Base-by-base conservation (phyloP, 2,113 vertebrate species). In the Larimichthys polyactis region DNA sequence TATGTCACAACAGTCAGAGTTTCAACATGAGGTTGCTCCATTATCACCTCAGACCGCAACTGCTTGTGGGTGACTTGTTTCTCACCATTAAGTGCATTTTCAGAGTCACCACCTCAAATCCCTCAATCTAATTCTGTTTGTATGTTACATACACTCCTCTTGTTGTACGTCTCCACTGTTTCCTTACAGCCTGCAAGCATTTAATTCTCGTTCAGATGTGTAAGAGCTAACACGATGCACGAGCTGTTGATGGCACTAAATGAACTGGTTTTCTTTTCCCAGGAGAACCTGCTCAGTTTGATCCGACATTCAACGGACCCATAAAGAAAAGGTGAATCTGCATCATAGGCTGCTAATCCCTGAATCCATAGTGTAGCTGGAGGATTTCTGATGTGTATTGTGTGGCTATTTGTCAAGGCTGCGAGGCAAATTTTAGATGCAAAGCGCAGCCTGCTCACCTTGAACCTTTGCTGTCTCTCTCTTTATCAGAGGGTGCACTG, bases 311-410 rank as follows among this genome's bases (percentile, higher is more conserved):
- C 74, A 94, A 83, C 20, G 97, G 97, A 12, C 96, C 97, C 19
- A 95, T 98, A 81, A 92, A 92, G n/a, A 96, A 96, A 19, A 95
- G 97, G 97, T 98, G 70, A 89, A 89, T 78, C n/a, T 24, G 6
- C 14, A 49, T 70, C 43, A 22, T 4, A 27, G 1, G 6, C 40
- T 63, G 4, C 11, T 20, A 19, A 29, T 12, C 10, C 22, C 20
- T 11, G 8, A 62, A 55, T 60, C 58, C 29, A 71, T 48, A 15
- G 17, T 54, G 20, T 24, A 29, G 19, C 32, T 63, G 67, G 1
- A 3, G 32, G 11, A 12, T 32, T 64, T 59, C 15, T 69, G 32
- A 29, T 52, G 17, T 29, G 12, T 2, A 12, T 51, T 14, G 44
- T 55, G 17, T 54, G 54, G n/a, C 2, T 66, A 11, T 55, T 44